Evolutionary conservation across 2,888 invertebrate species (phyloP).

Genomic region (Diplazon laetatorius): DNA sequence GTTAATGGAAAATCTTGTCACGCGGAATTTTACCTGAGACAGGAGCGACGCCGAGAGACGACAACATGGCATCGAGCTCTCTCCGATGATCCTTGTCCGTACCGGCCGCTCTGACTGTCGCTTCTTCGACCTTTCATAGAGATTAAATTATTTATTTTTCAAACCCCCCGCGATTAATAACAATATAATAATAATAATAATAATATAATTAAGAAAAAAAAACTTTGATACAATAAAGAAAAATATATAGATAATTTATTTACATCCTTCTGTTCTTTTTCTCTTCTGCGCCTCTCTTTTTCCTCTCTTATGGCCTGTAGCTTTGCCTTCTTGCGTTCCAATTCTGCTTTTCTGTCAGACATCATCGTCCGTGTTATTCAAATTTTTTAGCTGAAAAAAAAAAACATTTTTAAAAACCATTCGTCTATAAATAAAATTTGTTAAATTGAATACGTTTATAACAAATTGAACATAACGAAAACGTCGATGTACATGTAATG

Average conservation of each 20-base stretch:
- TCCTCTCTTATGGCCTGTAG: slow-evolving; percentile 94
- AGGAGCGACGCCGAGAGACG: slow-evolving; percentile 93
- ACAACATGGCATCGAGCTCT: slow-evolving; percentile 93
- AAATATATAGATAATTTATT: slow-evolving; percentile 78
- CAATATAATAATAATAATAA: too few species aligned
- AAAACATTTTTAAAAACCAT: background rate
- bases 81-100: slow-evolving; percentile 84
- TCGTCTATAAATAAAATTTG: background rate
- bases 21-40: slow-evolving; percentile 89
- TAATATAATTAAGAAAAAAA: too few species aligned
- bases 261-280: slow-evolving; percentile 94
- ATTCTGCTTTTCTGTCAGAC: slow-evolving; percentile 95
- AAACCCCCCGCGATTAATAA: too few species aligned
- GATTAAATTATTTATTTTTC: slow-evolving; percentile 14
- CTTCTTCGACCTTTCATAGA: slow-evolving; percentile 81
- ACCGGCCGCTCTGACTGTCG: slow-evolving; percentile 81
- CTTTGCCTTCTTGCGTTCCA: slow-evolving; percentile 96
- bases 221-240: too few species aligned
- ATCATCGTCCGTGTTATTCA: slow-evolving; percentile 82
- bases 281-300: slow-evolving; percentile 92
- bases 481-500: too few species aligned
- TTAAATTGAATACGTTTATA: too few species aligned
- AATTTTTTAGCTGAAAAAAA: background rate
- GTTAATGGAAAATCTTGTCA: too few species aligned
- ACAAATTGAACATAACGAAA: too few species aligned